Conservation (phyloP, 92 coral and sea anemone species). For the Porites rus region DNA sequence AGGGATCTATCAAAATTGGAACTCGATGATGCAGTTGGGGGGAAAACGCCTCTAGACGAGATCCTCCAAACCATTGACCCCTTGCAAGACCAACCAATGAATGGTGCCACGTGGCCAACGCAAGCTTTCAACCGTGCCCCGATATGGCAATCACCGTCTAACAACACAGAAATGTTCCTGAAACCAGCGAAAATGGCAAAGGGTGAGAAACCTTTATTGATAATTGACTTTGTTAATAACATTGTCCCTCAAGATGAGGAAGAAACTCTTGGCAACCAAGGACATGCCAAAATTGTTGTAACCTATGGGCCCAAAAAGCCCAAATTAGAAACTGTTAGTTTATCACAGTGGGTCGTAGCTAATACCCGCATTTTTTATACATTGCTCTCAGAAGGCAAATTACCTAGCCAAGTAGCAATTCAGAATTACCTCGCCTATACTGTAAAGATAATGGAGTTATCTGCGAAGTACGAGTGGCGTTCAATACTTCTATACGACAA, state of each 20-base stretch:
- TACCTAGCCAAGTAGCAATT: neutral
- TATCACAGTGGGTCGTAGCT: conserved; percentile 25
- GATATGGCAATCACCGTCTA: neutral
- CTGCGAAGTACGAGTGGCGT: conserved; percentile 44
- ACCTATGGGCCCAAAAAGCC: too few species aligned
- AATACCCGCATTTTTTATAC: conserved; percentile 41
- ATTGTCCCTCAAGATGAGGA: too few species aligned
- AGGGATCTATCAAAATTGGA: conserved; percentile 2
- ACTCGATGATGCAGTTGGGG: neutral
- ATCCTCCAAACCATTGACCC: neutral
- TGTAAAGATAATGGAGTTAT: conserved; percentile 61
- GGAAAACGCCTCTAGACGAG: conserved; percentile 10
- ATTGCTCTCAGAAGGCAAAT: conserved; percentile 45
- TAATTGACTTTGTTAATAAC: too few species aligned
- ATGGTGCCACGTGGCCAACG: neutral
- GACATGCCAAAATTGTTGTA: too few species aligned
- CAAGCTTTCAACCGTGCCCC: neutral
- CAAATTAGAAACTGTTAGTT: conserved; percentile 19
- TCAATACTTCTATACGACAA: conserved; percentile 41
- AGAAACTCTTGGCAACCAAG: too few species aligned
- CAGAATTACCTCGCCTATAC: conserved; percentile 55
- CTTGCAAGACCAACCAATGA: neutral
- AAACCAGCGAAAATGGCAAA: conserved; percentile 13
- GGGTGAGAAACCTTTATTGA: too few species aligned
- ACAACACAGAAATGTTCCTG: conserved; percentile 29